A percentile compares a stretch with the other conserved stretches of the same genome.
These are phyloP conservation scores for Petrocephalus zakoni DNA, from an alignment of 2,113 vertebrate genomes.

Conservation along the genomic window DNA sequence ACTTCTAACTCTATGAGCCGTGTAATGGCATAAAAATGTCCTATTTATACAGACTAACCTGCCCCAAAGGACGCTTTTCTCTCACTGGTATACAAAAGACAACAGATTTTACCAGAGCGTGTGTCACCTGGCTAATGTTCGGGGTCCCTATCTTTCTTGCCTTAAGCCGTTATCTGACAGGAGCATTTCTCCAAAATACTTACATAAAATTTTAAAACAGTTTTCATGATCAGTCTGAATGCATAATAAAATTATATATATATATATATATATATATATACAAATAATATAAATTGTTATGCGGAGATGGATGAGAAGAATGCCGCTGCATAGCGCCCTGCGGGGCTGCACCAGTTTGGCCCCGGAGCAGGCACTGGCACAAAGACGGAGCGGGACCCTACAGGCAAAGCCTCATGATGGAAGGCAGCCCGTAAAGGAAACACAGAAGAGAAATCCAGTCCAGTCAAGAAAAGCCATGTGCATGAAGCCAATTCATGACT, in stretches of 20 bases:
- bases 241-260: no score
- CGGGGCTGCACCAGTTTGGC: background rate
- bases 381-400: background rate
- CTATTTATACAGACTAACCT: slow-evolving; percentile 5
- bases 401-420: background rate
- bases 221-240: background rate
- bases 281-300: background rate
- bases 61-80: background rate
- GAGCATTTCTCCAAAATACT: background rate
- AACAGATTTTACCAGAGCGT: background rate
- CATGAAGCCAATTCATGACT: background rate
- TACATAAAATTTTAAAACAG: background rate
- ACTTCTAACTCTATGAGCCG: background rate
- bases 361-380: background rate
- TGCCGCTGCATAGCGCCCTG: background rate
- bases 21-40: slow-evolving; percentile 1
- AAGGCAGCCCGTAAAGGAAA: background rate
- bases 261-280: no score
- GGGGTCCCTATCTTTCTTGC: background rate
- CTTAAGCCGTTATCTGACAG: background rate
- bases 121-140: background rate
- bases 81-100: background rate
- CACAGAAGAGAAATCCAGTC: no score
- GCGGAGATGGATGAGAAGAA: background rate
- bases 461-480: background rate